A percentile compares a stretch with the other conserved stretches of the same genome.
Conservation (phyloP, 2,113 vertebrate species). For the Entelurus aequoreus region DNA sequence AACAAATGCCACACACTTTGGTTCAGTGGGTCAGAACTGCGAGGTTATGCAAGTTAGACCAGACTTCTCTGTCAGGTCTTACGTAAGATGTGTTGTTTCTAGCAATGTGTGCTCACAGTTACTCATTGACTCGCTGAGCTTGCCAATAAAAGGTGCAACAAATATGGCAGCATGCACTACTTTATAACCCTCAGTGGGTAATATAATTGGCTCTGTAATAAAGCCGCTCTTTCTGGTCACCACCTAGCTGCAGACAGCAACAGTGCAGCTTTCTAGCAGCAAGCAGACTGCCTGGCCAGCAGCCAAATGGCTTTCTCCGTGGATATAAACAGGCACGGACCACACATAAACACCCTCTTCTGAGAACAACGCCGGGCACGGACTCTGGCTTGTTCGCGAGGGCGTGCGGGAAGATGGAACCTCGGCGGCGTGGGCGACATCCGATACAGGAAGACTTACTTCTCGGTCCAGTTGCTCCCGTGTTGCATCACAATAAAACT, state of each 20-base stretch:
- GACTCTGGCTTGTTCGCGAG: constrained; percentile 38
- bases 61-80: constrained; percentile 15
- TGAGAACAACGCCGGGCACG: not conserved
- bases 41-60: constrained; percentile 30
- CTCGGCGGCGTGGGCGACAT: constrained; percentile 20
- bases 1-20: constrained; percentile 17
- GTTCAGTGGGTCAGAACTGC: constrained; percentile 50
- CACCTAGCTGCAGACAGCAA: constrained; percentile 40
- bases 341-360: constrained; percentile 64
- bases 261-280: constrained; percentile 15
- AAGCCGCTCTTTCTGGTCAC: not conserved
- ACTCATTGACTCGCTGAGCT: constrained; percentile 47
- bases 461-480: constrained; percentile 52
- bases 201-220: not conserved
- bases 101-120: constrained; percentile 27
- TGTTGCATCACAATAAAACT: constrained; percentile 58
- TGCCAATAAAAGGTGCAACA: not conserved
- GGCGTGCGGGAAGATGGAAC: constrained; percentile 28
- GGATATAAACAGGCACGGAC: constrained; percentile 65
- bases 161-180: not conserved
- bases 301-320: constrained; percentile 65
- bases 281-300: constrained; percentile 57
- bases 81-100: constrained; percentile 29
- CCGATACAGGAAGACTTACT: constrained; percentile 30
- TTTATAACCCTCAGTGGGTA: too few species aligned